These are phyloP conservation scores for Drosophila stalkeri DNA, from an alignment of 2,888 invertebrate genomes.

Conservation along the genomic window DNA sequence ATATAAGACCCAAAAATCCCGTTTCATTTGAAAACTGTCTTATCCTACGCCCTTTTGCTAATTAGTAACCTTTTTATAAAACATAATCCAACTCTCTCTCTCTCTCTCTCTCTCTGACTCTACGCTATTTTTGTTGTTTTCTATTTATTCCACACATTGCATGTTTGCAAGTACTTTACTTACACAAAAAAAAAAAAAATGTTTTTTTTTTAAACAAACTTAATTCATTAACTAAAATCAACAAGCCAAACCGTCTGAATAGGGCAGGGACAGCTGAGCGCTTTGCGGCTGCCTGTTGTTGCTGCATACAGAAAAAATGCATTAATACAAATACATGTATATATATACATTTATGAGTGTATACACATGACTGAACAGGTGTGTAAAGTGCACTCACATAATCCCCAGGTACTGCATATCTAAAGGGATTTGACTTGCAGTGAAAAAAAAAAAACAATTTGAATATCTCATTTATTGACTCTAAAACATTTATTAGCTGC, in stretches of 20 bases:
- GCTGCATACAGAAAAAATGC: slow-evolving; percentile 51
- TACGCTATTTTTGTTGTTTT: slow-evolving; percentile 9
- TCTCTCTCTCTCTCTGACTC: background rate
- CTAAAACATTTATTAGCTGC: background rate
- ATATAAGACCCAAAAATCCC: background rate
- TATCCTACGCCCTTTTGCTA: slow-evolving; percentile 14
- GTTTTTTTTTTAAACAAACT: slow-evolving; percentile 55
- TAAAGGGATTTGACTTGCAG: background rate
- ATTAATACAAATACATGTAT: slow-evolving; percentile 47
- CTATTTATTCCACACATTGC: slow-evolving; percentile 45
- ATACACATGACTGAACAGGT: slow-evolving; percentile 34
- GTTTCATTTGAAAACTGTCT: slow-evolving; percentile 19
- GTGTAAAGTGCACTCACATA: slow-evolving; percentile 22
- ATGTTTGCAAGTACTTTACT: slow-evolving; percentile 61
- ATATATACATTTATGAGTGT: background rate
- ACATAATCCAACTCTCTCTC: slow-evolving; percentile 13
- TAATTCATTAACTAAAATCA: slow-evolving; percentile 73
- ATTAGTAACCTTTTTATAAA: slow-evolving; percentile 36
- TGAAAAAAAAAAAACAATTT: slow-evolving; percentile 2
- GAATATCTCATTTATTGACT: slow-evolving; percentile 8
- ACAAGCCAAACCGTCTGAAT: slow-evolving; percentile 20
- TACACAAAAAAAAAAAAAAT: slow-evolving; percentile 11
- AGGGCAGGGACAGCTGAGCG: background rate
- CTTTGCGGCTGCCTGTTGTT: slow-evolving; percentile 16
- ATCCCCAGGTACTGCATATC: slow-evolving; percentile 10